phyloP scores from a whole-genome alignment of 2,113 vertebrate genomes.

The Entomyzon cyanotis region DNA sequence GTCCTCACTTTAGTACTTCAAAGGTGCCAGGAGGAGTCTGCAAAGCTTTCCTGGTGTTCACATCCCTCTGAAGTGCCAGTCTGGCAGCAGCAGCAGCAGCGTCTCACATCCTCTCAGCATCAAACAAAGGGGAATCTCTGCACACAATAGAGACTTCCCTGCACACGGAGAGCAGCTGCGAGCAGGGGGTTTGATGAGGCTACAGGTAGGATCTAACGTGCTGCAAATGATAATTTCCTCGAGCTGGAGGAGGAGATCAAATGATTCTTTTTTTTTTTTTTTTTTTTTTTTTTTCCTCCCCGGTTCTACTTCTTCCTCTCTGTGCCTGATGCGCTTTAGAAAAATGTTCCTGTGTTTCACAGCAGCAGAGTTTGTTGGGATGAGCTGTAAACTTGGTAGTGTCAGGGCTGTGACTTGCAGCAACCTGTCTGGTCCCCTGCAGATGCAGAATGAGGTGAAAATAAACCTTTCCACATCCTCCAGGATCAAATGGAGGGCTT shows the following conservation, averaged over 20 bases:
- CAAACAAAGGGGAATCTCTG: slow-evolving; percentile 28
- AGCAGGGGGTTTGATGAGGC: neutral
- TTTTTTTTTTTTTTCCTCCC: neutral
- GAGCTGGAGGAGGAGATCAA: neutral
- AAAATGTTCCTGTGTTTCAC: neutral
- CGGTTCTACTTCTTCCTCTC: neutral
- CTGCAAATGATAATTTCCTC: neutral
- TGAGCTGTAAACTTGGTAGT: neutral
- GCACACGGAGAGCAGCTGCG: neutral
- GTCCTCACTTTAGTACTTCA: neutral
- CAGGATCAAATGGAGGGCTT: neutral
- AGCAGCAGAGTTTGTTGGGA: neutral
- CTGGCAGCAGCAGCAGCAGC: neutral
- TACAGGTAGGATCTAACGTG: neutral
- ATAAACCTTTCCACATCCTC: neutral
- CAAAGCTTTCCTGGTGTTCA: neutral
- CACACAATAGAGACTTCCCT: neutral
- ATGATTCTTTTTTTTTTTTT: neutral
- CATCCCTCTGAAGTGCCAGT: slow-evolving; percentile 9
- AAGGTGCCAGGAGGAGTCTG: neutral
- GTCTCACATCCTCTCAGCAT: neutral
- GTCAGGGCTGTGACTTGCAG: neutral
- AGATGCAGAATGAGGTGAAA: neutral
- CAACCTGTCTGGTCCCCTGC: neutral
- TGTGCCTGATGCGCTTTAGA: neutral